These are phyloP conservation scores for Neria commutata DNA, from an alignment of 2,888 invertebrate species.

Conservation along the genomic window DNA sequence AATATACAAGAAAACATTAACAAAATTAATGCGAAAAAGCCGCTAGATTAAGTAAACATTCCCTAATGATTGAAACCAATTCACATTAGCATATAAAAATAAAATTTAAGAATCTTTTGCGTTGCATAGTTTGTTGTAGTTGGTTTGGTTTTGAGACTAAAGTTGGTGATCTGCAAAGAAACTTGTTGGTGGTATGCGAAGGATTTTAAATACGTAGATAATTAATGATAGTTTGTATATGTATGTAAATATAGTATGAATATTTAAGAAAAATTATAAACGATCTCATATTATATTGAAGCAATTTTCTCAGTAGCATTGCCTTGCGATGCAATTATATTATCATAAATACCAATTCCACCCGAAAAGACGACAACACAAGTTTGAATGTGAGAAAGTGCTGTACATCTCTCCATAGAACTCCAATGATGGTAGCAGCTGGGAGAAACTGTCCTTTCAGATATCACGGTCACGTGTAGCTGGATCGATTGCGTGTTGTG, in stretches of 20 bases:
- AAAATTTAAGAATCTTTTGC: constrained; percentile 32
- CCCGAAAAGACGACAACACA: constrained; percentile 8
- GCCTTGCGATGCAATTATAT: constrained; percentile 38
- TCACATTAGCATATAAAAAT: neutral
- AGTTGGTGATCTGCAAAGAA: constrained; percentile 48
- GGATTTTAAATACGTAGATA: too few species aligned
- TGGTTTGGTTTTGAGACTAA: constrained; percentile 55
- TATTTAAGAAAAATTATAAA: too few species aligned
- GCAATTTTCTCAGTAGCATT: constrained; percentile 16
- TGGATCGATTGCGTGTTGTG: too few species aligned
- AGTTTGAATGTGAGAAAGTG: neutral
- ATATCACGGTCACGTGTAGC: too few species aligned
- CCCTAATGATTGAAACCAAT: neutral
- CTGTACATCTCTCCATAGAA: neutral
- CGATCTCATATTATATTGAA: too few species aligned
- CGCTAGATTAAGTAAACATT: neutral
- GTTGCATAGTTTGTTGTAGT: constrained; percentile 52
- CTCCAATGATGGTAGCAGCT: too few species aligned
- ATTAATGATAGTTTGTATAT: too few species aligned
- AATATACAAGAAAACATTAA: neutral
- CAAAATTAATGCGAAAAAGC: neutral
- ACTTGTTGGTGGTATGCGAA: constrained; percentile 38
- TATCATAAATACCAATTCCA: constrained; percentile 53
- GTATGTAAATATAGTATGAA: too few species aligned
- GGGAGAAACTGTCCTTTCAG: too few species aligned